These are phyloP conservation scores for Microdon myrmicae DNA, from an alignment of 2,888 invertebrate genomes.

Conservation along the genomic window DNA sequence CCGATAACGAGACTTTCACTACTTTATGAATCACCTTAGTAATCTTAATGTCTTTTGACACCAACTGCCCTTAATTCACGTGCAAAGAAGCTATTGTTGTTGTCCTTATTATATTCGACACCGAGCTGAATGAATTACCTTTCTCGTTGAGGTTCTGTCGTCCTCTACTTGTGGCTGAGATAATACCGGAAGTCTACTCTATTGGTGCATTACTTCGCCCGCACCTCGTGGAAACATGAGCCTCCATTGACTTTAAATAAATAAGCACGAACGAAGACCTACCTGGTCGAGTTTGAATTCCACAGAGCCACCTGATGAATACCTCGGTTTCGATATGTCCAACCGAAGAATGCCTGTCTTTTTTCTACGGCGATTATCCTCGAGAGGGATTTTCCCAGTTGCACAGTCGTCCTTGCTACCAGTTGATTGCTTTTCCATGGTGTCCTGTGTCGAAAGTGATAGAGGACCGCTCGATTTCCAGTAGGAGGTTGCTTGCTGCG, in stretches of 20 bases:
- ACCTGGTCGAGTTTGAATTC: constrained; percentile 65
- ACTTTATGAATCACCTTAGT: not conserved
- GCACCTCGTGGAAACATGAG: not conserved
- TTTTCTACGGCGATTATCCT: constrained; percentile 42
- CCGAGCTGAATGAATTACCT: too few relatives aligned
- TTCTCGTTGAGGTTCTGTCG: too few relatives aligned
- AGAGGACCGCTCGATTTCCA: constrained; percentile 4
- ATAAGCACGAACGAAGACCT: constrained; percentile 44
- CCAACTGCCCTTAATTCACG: not conserved
- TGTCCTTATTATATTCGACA: too few relatives aligned
- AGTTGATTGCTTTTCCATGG: constrained; percentile 49
- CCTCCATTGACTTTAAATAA: constrained; percentile 22
- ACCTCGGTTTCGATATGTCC: constrained; percentile 67
- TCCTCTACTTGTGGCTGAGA: too few relatives aligned
- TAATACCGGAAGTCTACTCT: not conserved
- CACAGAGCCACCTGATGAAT: constrained; percentile 68
- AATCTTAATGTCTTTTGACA: not conserved
- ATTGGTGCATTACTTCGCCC: not conserved
- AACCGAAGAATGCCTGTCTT: constrained; percentile 68
- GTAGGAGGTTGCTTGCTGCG: constrained; percentile 34
- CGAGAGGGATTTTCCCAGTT: constrained; percentile 13
- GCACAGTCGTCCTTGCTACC: constrained; percentile 15
- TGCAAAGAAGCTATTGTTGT: constrained; percentile 1
- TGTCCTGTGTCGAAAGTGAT: not conserved
- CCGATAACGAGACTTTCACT: constrained; percentile 10